phyloP scores from a whole-genome alignment of 2,888 invertebrate genomes.

The Ophion ventricosus region DNA sequence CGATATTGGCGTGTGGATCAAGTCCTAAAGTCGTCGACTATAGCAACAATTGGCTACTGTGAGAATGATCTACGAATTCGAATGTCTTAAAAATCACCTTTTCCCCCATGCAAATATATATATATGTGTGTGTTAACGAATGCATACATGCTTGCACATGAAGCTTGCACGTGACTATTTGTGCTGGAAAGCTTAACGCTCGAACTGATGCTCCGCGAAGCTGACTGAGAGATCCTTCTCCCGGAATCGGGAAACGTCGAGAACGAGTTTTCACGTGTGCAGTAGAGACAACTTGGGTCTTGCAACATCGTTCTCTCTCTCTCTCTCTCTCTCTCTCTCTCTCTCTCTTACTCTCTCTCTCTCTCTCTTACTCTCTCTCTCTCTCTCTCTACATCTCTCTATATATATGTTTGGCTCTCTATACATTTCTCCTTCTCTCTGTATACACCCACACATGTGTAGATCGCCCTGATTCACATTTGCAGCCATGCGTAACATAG shows the following conservation, averaged over 20 bases:
- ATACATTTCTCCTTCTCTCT: too few relatives aligned
- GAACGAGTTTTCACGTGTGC: constrained; percentile 53
- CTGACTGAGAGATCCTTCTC: constrained; percentile 56
- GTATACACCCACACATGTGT: background rate
- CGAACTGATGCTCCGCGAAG: constrained; percentile 60
- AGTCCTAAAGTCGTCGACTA: too few relatives aligned
- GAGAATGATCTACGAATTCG: too few relatives aligned
- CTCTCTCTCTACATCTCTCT: background rate
- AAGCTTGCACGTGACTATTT: constrained; percentile 23
- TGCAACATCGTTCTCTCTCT: constrained; percentile 11
- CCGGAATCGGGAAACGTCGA: constrained; percentile 56
- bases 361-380: constrained; percentile 5
- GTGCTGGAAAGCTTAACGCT: constrained; percentile 55
- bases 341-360: constrained; percentile 10
- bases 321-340: constrained; percentile 19
- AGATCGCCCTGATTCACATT: constrained; percentile 52
- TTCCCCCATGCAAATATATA: too few relatives aligned
- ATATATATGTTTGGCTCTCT: background rate
- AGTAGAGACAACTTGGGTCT: constrained; percentile 28
- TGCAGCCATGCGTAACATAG: constrained; percentile 50
- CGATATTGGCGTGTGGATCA: too few relatives aligned
- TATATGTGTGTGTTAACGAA: too few relatives aligned
- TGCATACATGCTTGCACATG: too few relatives aligned
- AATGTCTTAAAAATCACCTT: too few relatives aligned
- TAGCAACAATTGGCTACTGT: too few relatives aligned